phyloP scores from a whole-genome alignment of 2,797 vertebrate species.

The Adelosebastes latens region DNA sequence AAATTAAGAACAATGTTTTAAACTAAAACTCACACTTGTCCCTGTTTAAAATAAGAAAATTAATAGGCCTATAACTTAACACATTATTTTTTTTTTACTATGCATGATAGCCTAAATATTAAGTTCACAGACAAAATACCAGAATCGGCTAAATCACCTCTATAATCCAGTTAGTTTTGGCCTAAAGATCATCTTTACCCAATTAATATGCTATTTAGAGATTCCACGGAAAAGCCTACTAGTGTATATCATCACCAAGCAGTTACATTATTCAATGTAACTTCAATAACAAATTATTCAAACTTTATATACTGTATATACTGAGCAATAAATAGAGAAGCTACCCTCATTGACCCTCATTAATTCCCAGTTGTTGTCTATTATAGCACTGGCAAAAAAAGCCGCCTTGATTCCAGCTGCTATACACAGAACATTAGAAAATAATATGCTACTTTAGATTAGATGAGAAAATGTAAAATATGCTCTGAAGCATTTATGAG shows the following conservation, averaged over 20 bases:
- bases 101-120: not conserved
- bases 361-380: conserved; percentile 22
- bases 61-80: not conserved
- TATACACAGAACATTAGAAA: not conserved
- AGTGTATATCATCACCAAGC: not conserved
- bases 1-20: not conserved
- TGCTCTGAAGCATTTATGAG: not conserved
- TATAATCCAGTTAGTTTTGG: not conserved
- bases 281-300: not conserved
- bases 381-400: conserved; percentile 17
- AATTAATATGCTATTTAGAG: not conserved
- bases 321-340: not conserved
- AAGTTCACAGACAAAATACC: not conserved
- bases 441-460: not conserved
- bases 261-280: not conserved
- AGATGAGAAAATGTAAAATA: not conserved
- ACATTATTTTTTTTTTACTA: not conserved
- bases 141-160: not conserved
- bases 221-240: not conserved
- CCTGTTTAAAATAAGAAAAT: not conserved
- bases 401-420: not conserved
- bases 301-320: not conserved
- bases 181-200: not conserved
- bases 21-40: not conserved
- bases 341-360: not conserved